Percentiles rank a stretch among this genome's conserved stretches.
phyloP scores from a whole-genome alignment of 2,888 invertebrate genomes.

The Drosophila ustulata region DNA sequence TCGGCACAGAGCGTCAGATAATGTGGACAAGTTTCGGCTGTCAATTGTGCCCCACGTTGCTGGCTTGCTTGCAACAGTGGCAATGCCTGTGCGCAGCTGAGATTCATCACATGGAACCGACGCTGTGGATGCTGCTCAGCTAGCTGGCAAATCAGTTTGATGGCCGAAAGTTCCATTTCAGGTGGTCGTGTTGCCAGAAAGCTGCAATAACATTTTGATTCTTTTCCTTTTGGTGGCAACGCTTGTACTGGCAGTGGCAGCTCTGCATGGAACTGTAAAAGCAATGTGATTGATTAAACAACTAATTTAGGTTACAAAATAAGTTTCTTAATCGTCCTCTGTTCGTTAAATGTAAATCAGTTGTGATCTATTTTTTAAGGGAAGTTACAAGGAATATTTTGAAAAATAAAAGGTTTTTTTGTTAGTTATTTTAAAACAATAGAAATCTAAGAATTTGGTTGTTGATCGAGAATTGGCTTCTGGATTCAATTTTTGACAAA shows the following conservation, averaged over 20 bases:
- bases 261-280: constrained; percentile 90
- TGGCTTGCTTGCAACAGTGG: constrained; percentile 86
- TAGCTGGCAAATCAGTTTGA: constrained; percentile 87
- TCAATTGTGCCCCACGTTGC: constrained; percentile 86
- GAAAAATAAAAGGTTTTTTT: no score
- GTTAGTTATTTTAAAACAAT: no score
- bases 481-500: no score
- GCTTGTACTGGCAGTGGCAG: constrained; percentile 85
- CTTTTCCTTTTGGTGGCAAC: constrained; percentile 73
- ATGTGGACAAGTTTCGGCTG: constrained; percentile 91
- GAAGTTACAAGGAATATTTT: no score
- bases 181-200: constrained; percentile 88
- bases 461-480: no score
- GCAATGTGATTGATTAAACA: background rate
- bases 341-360: no score
- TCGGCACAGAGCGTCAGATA: constrained; percentile 89
- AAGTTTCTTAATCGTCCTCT: background rate
- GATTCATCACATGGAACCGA: constrained; percentile 89
- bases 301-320: background rate
- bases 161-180: constrained; percentile 89
- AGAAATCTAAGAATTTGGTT: no score
- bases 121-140: constrained; percentile 76
- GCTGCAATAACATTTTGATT: constrained; percentile 87
- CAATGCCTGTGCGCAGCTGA: constrained; percentile 88
- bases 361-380: no score